phyloP scores from a whole-genome alignment of 2,888 invertebrate genomes.

The Amphipoea oculea region DNA sequence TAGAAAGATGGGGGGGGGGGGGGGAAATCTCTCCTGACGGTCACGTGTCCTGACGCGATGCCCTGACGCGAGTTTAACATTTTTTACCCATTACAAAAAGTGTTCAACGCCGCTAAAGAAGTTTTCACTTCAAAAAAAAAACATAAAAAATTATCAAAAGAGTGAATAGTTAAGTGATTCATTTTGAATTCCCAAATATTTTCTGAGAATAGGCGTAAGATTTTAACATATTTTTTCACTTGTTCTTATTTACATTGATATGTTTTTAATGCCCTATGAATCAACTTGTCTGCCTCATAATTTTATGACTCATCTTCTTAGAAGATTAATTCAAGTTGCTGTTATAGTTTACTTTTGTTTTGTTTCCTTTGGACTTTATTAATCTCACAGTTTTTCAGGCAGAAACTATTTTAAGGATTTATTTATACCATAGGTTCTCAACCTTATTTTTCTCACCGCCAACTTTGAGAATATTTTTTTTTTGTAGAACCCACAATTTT shows the following conservation, averaged over 20 bases:
- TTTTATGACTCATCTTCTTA: conserved; percentile 28
- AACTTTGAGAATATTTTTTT: too few species aligned
- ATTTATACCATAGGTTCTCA: neutral
- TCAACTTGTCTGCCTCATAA: conserved; percentile 31
- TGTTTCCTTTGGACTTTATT: neutral
- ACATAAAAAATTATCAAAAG: neutral
- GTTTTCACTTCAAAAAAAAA: too few species aligned
- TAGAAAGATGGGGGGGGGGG: too few species aligned
- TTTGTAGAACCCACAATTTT: too few species aligned
- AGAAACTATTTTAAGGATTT: neutral
- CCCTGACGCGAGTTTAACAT: too few species aligned
- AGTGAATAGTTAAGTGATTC: conserved; percentile 10
- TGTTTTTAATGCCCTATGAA: conserved; percentile 51
- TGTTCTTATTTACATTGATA: conserved; percentile 25
- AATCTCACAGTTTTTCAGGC: neutral
- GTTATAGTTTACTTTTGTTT: conserved; percentile 4
- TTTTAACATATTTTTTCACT: neutral
- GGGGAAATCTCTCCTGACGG: too few species aligned
- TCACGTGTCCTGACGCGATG: too few species aligned
- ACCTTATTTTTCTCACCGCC: too few species aligned
- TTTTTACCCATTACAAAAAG: too few species aligned
- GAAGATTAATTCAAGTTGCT: neutral
- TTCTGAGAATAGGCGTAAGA: conserved; percentile 6
- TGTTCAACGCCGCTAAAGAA: too few species aligned
- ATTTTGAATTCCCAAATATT: conserved; percentile 15